phyloP scores from a whole-genome alignment of 2,113 vertebrate species.

The Clarias gariepinus region DNA sequence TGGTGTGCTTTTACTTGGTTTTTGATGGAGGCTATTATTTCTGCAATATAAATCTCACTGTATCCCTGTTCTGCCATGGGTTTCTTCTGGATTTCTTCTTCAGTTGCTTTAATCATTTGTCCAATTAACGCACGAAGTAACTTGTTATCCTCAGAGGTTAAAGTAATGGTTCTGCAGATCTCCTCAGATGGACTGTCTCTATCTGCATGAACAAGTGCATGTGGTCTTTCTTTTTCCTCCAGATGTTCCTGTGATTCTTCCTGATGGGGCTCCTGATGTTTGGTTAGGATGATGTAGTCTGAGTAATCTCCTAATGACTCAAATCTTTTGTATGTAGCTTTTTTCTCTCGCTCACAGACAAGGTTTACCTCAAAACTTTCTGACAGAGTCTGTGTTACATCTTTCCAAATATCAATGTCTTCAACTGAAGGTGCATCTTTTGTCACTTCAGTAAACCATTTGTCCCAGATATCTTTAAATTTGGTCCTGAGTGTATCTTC shows the following conservation, averaged over 20 bases:
- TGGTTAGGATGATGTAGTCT: no score
- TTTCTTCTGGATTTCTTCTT: slow-evolving; percentile 1
- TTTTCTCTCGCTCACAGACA: no score
- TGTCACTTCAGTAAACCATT: slow-evolving; percentile 48
- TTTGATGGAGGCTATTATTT: slow-evolving; percentile 59
- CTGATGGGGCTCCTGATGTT: no score
- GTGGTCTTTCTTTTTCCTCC: background rate
- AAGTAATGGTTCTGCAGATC: background rate
- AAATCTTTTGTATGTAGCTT: no score
- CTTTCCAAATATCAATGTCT: slow-evolving; percentile 37
- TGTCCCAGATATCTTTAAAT: slow-evolving; percentile 58
- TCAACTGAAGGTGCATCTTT: background rate
- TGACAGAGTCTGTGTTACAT: slow-evolving; percentile 57
- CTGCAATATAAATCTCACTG: slow-evolving; percentile 44
- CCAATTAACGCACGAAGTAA: background rate
- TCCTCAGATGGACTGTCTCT: background rate
- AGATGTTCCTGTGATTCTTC: background rate
- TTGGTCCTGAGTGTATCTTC: slow-evolving; percentile 46
- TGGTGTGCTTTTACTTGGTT: background rate
- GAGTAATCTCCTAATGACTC: background rate
- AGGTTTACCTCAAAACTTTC: no score
- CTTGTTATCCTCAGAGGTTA: background rate
- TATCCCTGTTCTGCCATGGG: slow-evolving; percentile 34
- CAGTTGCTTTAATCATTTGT: background rate
- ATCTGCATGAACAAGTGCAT: background rate